A percentile compares a stretch with the other conserved stretches of the same genome.
phyloP scores from a whole-genome alignment of 2,797 vertebrate genomes.

The Malurus leucopterus region DNA sequence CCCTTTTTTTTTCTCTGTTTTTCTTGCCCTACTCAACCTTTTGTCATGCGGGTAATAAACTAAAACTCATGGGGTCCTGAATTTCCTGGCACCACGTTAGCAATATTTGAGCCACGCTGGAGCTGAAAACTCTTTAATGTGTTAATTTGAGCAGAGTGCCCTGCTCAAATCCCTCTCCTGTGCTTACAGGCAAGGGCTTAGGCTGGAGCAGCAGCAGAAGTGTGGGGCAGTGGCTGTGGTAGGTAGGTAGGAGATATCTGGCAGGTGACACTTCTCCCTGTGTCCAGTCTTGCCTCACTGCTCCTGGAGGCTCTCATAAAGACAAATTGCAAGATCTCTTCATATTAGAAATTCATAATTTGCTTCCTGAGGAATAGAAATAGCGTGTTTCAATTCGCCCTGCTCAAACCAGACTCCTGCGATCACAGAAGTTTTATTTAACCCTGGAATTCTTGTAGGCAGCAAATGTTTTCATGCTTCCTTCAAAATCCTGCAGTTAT shows the following conservation, averaged over 20 bases:
- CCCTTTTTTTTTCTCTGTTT: not conserved
- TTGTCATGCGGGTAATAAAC: not conserved
- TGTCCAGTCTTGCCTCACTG: rapidly evolving
- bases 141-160: not conserved
- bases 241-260: not conserved
- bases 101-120: not conserved
- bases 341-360: not conserved
- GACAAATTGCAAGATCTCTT: not conserved
- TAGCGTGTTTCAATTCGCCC: not conserved
- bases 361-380: not conserved
- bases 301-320: not conserved
- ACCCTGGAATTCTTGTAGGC: not conserved
- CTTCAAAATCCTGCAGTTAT: not conserved
- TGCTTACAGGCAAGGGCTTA: not conserved
- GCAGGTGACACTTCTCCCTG: not conserved
- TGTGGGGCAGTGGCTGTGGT: not conserved
- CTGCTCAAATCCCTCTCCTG: not conserved
- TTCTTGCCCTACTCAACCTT: not conserved
- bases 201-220: not conserved
- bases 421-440: not conserved
- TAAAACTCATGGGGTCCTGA: not conserved
- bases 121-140: not conserved
- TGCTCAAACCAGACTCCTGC: not conserved
- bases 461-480: not conserved
- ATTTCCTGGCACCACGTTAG: not conserved